These are phyloP conservation scores for Quadroppia sp. DNA, from an alignment of 2,888 invertebrate genomes.

Conservation along the genomic window DNA sequence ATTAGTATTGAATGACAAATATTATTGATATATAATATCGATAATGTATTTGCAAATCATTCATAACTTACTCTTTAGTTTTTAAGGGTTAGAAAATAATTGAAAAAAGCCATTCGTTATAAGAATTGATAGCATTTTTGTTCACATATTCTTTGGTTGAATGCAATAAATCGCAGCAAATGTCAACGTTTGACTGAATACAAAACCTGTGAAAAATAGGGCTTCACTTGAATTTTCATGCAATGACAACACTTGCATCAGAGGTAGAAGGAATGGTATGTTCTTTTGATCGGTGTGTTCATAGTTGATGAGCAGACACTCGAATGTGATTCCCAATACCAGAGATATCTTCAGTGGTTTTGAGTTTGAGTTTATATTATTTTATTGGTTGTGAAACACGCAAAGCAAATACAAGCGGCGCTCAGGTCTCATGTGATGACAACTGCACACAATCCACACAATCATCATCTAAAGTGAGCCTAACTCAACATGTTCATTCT, in stretches of 20 bases:
- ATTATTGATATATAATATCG: not conserved
- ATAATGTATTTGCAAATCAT: not conserved
- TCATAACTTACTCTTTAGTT: not conserved
- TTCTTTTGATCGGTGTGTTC: not conserved
- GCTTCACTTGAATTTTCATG: not conserved
- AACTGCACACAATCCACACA: conserved; percentile 1
- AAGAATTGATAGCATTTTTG: not conserved
- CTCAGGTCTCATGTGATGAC: conserved; percentile 21
- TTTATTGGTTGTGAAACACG: not conserved
- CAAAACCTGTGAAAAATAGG: not conserved
- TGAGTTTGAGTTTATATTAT: not conserved
- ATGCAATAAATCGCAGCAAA: not conserved
- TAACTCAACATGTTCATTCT: conserved; percentile 17
- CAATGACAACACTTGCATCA: not conserved
- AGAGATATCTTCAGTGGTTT: conserved; percentile 1
- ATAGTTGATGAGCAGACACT: not conserved
- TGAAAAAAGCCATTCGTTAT: not conserved
- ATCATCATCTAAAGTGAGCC: not conserved
- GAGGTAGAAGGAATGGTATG: not conserved
- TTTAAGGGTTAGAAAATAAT: not conserved
- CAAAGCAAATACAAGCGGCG: conserved; percentile 22
- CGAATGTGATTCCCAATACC: too few relatives aligned
- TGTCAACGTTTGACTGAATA: conserved; percentile 1
- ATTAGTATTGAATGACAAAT: not conserved
- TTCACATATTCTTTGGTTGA: not conserved